Evolutionary conservation across 2,888 invertebrate species (phyloP).

Genomic region (Eledona agricola): DNA sequence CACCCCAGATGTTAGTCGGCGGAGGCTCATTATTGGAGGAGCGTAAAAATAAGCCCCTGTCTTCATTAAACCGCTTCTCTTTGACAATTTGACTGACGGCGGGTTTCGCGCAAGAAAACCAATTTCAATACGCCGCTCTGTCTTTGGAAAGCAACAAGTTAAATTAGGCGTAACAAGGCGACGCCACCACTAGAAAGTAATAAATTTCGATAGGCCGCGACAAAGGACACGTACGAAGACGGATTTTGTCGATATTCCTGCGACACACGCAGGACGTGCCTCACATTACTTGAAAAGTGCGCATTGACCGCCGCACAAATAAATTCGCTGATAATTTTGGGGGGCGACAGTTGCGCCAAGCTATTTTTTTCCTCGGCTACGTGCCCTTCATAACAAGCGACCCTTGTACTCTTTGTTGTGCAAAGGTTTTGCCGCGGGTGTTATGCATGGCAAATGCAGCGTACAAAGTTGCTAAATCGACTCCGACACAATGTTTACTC

Average conservation of each 20-base stretch:
- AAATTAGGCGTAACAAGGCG: slow-evolving; percentile 34
- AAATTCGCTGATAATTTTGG: slow-evolving; percentile 22
- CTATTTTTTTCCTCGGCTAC: slow-evolving; percentile 25
- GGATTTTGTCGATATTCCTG: slow-evolving; percentile 32
- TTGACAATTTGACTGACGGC: slow-evolving; percentile 31
- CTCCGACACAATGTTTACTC: slow-evolving; percentile 35
- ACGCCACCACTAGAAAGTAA: slow-evolving; percentile 27
- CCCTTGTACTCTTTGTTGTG: slow-evolving; percentile 2
- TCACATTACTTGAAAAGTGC: no score
- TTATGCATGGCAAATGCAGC: slow-evolving; percentile 25
- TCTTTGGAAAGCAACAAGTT: slow-evolving; percentile 25
- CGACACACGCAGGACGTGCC: slow-evolving; percentile 20
- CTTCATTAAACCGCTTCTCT: slow-evolving; percentile 16
- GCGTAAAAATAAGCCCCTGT: slow-evolving; percentile 7
- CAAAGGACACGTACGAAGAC: slow-evolving; percentile 28
- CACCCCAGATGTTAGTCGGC: no score
- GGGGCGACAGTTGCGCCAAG: slow-evolving; percentile 1
- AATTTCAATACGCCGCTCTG: slow-evolving; percentile 28
- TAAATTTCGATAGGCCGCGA: slow-evolving; percentile 22
- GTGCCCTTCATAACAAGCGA: slow-evolving; percentile 15
- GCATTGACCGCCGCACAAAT: slow-evolving; percentile 9
- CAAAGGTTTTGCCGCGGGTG: no score
- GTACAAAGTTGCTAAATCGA: slow-evolving; percentile 30
- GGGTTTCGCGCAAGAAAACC: slow-evolving; percentile 25
- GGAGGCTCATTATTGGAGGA: no score